phyloP scores from a whole-genome alignment of 2,113 vertebrate species.

The Potamarius usumacintae region DNA sequence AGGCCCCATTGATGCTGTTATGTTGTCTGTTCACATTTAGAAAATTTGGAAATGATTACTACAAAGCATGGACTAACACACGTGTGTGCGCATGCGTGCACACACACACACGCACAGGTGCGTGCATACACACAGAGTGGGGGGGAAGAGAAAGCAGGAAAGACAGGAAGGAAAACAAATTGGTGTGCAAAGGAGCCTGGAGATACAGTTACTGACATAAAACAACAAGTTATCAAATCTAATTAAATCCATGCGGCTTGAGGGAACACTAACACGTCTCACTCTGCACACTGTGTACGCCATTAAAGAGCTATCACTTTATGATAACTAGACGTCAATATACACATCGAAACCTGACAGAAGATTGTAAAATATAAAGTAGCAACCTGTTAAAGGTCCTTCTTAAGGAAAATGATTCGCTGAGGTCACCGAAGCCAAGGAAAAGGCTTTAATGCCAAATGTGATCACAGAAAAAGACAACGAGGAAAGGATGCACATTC shows the following conservation, averaged over 20 bases:
- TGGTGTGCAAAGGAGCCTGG: constrained; percentile 45
- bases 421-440: neutral
- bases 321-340: constrained; percentile 50
- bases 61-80: constrained; percentile 43
- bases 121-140: neutral
- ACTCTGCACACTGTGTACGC: constrained; percentile 30
- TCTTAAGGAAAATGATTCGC: neutral
- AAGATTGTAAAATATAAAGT: neutral
- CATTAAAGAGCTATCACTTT: constrained; percentile 49
- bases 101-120: constrained; percentile 9
- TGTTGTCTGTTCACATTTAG: constrained; percentile 60
- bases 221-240: constrained; percentile 57
- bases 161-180: constrained; percentile 46
- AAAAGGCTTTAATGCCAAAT: neutral
- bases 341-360: constrained; percentile 16
- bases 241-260: constrained; percentile 54
- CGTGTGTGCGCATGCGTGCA: neutral
- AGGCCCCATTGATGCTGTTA: constrained; percentile 37
- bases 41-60: constrained; percentile 53
- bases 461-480: neutral
- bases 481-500: neutral
- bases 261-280: constrained; percentile 41
- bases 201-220: constrained; percentile 57
- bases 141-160: constrained; percentile 6
- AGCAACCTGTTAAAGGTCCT: neutral